Base-by-base conservation (phyloP, 2,797 vertebrate genomes). In the Telmatherina bonti region DNA sequence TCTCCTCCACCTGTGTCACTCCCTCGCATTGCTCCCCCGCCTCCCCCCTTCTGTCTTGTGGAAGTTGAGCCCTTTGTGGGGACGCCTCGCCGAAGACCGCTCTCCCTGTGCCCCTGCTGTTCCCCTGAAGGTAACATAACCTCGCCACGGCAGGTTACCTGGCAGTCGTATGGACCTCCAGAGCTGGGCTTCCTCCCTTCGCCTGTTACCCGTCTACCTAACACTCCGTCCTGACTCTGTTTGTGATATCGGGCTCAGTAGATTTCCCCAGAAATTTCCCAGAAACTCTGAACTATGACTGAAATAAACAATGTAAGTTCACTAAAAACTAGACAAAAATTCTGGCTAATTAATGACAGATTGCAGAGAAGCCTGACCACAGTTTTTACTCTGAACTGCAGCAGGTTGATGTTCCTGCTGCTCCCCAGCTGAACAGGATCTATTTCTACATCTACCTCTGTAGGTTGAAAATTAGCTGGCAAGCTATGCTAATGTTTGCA, bases 61-160 rank as follows among this genome's bases (percentile, higher is more conserved):
- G 95, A 98, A 99, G 97, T 98, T 95, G 97, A 98, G 95, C 94
- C 96, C 94, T 96, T 95, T 96, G 97, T 93, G 94, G 94, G 95
- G 96, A 96, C 95, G 94, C 96, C 96, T 90, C 96, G 96, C 90
- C 97, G 98, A 95, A 96, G 97, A 98, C 94, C 96, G 90, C 94
- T 98, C 95, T 98, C 96, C 96, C 95, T 99, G 96, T 99, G 98
- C 95, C 96, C 95, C 94, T 99, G 98, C 97, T 99, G 97, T 96
- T 95, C 96, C 95, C 96, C 96, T 77, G 95, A 99, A 99, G 98
- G 98, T 99, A 99, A 99, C 22, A 95, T 96, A 96, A 95, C 93
- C 88, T 91, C 75, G 83, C 89, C 86, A 81, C 89, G 89, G 87
- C 84, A 74, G 92, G 93, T 93, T 94, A 86, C 88, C 52, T 84